Percentiles rank a stretch among this genome's conserved stretches.
Evolutionary conservation across 2,797 vertebrate genomes (phyloP).

Genomic region (Enteromius afrohamiltoni): DNA sequence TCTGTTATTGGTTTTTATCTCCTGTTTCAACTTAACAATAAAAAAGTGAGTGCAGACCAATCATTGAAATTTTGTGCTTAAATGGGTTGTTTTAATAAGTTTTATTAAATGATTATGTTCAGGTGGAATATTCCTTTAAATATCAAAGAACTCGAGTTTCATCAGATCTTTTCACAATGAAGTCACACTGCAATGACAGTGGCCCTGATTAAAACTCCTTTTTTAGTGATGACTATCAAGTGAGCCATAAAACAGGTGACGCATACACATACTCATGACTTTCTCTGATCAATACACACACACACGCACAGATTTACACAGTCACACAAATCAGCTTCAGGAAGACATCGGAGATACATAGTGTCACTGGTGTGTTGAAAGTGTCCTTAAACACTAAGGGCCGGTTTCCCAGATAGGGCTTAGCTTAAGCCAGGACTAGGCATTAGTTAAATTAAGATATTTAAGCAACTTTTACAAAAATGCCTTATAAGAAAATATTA

Average conservation of each 20-base stretch:
- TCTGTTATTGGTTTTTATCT: not conserved
- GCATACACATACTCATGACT: conserved; percentile 35
- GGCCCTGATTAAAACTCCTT: not conserved
- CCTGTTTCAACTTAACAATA: not conserved
- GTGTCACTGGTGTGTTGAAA: conserved; percentile 20
- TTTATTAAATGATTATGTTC: conserved; percentile 11
- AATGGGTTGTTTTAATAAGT: not conserved
- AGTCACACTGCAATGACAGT: not conserved
- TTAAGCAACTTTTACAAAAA: too few species aligned
- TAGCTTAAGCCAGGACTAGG: too few species aligned
- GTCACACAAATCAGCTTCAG: conserved; percentile 18
- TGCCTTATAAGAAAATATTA: too few species aligned
- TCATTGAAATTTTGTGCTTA: not conserved
- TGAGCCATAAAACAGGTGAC: conserved; percentile 28
- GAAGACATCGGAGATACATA: not conserved
- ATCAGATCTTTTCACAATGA: not conserved
- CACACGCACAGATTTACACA: not conserved
- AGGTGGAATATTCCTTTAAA: conserved; percentile 6
- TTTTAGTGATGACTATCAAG: not conserved
- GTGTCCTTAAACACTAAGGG: conserved; percentile 24
- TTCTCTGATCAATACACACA: conserved; percentile 44
- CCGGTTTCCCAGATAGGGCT: too few species aligned
- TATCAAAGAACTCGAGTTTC: not conserved
- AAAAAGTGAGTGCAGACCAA: not conserved
- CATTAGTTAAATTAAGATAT: too few species aligned